Base-by-base conservation (phyloP, 2,797 vertebrate species). In the Peromyscus melanophrys region DNA sequence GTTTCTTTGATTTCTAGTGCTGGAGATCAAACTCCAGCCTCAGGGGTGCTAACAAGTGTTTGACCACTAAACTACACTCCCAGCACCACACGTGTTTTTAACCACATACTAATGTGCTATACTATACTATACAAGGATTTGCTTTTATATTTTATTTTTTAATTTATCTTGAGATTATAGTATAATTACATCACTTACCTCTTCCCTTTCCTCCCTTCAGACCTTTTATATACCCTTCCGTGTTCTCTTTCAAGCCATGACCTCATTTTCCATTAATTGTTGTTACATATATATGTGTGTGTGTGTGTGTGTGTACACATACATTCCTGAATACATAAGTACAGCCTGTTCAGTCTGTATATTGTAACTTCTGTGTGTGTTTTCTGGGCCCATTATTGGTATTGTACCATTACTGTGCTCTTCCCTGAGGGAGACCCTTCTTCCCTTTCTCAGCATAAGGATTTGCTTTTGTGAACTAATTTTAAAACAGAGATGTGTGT, bases 391-490 rank as follows among this genome's bases (percentile, higher is more conserved):
- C 29, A 65, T 46, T 34, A 12, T 12, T 65, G 37, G 40, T 63
- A 43, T 21, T 84, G 17, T 12, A 31, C 29, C 10, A 6, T 84
- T 84, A 7, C 57, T 59, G 3, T 29, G 55, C 6, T 55, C 34
- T 29, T 55, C 7, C 13, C 57, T 29, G 40, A 59, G 12, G 19
- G 43, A 46, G 27, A 61, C 40, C 40, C 40, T 31, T 19, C 63
- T 34, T 84, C 5, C 59, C 17, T 4, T 84, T 65, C 29, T 65
- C 17, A 6, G 59, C 40, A 46, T 37, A 78, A 65, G 37, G 21
- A 73, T 94, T 85, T 90, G 69, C 86, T 96, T 95, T 95, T 93
- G 76, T 93, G 17, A 94, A 84, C 43, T 75, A 76, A 19, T 89
- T 88, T 85, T 61, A 37, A 34, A 91, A 6, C 67, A 94, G 23